These are phyloP conservation scores for Drosophila phalerata DNA, from an alignment of 2,888 invertebrate species.

Conservation along the genomic window DNA sequence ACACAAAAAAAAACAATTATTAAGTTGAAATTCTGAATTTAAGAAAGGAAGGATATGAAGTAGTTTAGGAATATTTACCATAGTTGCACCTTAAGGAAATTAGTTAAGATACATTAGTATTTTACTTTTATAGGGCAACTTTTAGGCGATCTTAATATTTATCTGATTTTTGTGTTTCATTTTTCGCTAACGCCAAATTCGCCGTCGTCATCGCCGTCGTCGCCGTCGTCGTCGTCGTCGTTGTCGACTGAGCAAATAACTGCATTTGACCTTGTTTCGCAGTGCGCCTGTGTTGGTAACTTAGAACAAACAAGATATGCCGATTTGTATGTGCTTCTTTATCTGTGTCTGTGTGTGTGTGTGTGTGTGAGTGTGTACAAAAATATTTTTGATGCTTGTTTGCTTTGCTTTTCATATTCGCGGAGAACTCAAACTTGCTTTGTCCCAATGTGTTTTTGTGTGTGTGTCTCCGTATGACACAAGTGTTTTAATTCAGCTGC, in stretches of 20 bases:
- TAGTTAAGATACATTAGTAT: neutral
- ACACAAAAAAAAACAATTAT: too few relatives aligned
- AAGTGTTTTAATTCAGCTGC: conserved; percentile 69
- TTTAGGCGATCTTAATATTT: neutral
- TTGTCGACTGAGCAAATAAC: conserved; percentile 69
- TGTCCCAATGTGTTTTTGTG: neutral
- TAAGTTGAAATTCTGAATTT: too few relatives aligned
- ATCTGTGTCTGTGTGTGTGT: conserved; percentile 5
- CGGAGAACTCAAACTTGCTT: conserved; percentile 47
- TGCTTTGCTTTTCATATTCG: conserved; percentile 71
- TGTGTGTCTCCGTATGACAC: conserved; percentile 46
- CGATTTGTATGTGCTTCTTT: conserved; percentile 35
- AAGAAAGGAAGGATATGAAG: neutral
- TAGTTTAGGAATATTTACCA: neutral
- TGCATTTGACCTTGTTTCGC: conserved; percentile 81
- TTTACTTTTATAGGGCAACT: conserved; percentile 22
- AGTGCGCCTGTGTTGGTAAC: conserved; percentile 61
- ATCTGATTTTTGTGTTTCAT: conserved; percentile 22
- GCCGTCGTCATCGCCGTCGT: conserved; percentile 18
- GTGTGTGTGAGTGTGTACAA: conserved; percentile 17
- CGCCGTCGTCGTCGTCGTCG: conserved; percentile 30
- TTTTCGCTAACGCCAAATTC: conserved; percentile 47
- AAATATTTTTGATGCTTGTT: conserved; percentile 62
- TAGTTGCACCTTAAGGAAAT: neutral
- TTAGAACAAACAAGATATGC: conserved; percentile 79